Evolutionary conservation across 2,797 vertebrate genomes (phyloP).

Genomic region (Crypturellus tataupa): DNA sequence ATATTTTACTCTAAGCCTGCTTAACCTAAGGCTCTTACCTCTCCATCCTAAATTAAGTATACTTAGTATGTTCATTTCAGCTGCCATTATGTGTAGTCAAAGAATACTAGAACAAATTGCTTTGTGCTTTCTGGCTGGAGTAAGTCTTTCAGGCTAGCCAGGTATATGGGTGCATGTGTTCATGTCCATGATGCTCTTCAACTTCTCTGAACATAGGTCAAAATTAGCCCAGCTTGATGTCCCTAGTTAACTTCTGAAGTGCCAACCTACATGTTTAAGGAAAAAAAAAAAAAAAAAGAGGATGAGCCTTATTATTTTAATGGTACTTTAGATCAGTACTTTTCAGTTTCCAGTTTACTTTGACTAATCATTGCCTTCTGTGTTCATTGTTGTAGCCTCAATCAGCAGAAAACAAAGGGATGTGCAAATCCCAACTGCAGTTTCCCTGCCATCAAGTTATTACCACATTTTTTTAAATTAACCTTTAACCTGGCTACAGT

Average conservation of each 20-base stretch:
- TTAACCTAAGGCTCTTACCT: not conserved
- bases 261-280: not conserved
- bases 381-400: not conserved
- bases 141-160: not conserved
- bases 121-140: not conserved
- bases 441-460: not conserved
- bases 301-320: not conserved
- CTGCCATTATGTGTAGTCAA: not conserved
- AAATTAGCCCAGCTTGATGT: not conserved
- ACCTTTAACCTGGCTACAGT: not conserved
- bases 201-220: not conserved
- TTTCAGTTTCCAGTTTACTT: not conserved
- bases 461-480: not conserved
- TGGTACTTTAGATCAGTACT: not conserved
- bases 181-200: not conserved
- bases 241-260: accelerated
- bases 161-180: accelerated
- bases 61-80: not conserved
- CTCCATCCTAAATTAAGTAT: not conserved
- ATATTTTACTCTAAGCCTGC: not conserved
- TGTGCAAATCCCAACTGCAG: not conserved
- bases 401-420: not conserved
- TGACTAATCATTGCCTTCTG: not conserved
- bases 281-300: not conserved
- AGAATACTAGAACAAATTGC: not conserved